Base-by-base conservation (phyloP, 2,797 vertebrate genomes). In the Heliangelus exortis region DNA sequence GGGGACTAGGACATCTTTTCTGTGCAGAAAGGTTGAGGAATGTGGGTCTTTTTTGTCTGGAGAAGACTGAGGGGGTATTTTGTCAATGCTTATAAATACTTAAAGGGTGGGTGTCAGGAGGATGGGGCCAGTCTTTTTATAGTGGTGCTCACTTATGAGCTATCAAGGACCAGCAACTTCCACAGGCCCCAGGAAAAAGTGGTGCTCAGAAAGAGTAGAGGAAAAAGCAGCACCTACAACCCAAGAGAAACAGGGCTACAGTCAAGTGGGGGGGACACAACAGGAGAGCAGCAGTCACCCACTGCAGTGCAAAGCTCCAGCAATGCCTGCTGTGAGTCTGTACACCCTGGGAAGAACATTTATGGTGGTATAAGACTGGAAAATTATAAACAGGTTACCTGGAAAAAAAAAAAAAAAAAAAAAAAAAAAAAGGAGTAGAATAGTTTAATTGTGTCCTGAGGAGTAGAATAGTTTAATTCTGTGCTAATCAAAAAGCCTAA, bases 341-440 rank as follows among this genome's bases (percentile, higher is more conserved):
- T 41, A 59, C 31, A 26, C 34, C 28, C 41, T 33, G 33, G 3
- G 18, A 26, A 69, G 26, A 55, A n/a, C 25, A 18, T 10, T 48
- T 29, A 21, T 1, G 5, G 48, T 45, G 21, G 6, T 47, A 18
- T 1, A 3, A 25, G 16, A 50, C 1, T 59, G 31, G 28, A 28
- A 48, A 51, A 57, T 36, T 71, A 78, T 57, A 15, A 53, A 84
- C 1, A 50, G 23, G 47, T 26, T 41, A 22, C 12, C 45, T 77
- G 13, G 13, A 13, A 15, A 14, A 41, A 41, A 41, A 41, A 41
- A 39, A 39, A 39, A 39, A 39, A 41, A 39, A 36, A 36, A 36
- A 36, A 36, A 36, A 36, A 36, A 36, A 57, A 87, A 91, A 85
- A 21, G 0, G 0, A 83, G 4, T 67, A 43, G 79, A 66, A 25